Conservation (phyloP, 2,797 vertebrate species). For the Acipenser transmontanus region DNA sequence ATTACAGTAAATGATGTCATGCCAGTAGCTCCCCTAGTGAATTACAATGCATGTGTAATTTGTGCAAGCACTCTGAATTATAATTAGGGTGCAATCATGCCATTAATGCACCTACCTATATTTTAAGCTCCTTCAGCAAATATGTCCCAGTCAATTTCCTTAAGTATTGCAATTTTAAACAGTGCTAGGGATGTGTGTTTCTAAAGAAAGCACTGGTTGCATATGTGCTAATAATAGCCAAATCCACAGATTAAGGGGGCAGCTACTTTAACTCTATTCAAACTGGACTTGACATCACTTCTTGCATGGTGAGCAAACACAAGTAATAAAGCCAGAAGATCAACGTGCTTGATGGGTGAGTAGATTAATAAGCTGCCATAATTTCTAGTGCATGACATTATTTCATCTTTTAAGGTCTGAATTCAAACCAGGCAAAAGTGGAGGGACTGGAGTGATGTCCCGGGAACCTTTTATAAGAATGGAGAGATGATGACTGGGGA, state of each 20-base stretch:
- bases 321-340: neutral
- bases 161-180: slow-evolving; percentile 15
- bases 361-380: neutral
- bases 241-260: slow-evolving; percentile 1
- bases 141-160: slow-evolving; percentile 27
- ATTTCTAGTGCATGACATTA: neutral
- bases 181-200: neutral
- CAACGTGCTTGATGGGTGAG: neutral
- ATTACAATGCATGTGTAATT: slow-evolving; percentile 18
- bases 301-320: neutral
- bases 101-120: slow-evolving; percentile 11
- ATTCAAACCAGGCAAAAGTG: neutral
- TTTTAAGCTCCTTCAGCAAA: slow-evolving; percentile 19
- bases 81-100: slow-evolving; percentile 21
- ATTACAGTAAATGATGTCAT: slow-evolving; percentile 11
- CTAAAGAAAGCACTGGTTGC: slow-evolving; percentile 9
- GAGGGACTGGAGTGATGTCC: neutral
- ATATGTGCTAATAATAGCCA: slow-evolving; percentile 5
- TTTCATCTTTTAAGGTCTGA: neutral
- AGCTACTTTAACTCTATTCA: neutral
- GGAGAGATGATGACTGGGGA: no score
- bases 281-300: neutral
- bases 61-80: slow-evolving; percentile 9
- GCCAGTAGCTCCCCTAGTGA: slow-evolving; percentile 15
- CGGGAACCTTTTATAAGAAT: no score